These are phyloP conservation scores for Parazoanthus atlanticus DNA, from an alignment of 92 coral and sea anemone genomes.

Conservation along the genomic window DNA sequence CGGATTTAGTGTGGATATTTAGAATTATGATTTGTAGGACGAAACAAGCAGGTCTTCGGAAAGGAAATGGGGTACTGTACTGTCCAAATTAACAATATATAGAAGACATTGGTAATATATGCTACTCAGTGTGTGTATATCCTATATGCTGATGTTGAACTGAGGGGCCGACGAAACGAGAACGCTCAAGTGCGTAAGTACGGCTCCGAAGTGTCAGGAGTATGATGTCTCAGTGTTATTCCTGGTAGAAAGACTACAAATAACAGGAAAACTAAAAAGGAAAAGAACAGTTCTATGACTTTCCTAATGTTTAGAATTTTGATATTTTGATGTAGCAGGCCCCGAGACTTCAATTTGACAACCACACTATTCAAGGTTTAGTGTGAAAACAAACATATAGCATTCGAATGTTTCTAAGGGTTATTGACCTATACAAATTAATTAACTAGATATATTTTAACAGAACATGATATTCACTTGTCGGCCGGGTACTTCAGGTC, in stretches of 20 bases:
- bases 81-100: not conserved
- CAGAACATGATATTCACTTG: too few relatives aligned
- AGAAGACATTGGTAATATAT: not conserved
- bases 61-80: not conserved
- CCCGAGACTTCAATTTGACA: not conserved
- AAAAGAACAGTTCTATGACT: not conserved
- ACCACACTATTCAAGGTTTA: not conserved
- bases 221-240: too few relatives aligned
- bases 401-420: not conserved
- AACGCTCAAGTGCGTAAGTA: not conserved
- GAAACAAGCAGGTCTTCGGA: not conserved
- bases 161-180: not conserved
- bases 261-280: not conserved
- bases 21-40: not conserved
- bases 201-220: not conserved
- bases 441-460: not conserved
- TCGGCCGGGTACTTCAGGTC: too few relatives aligned
- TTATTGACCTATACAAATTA: not conserved
- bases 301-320: too few relatives aligned
- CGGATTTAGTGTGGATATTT: constrained; percentile 1
- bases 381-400: not conserved
- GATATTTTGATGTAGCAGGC: too few relatives aligned
- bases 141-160: too few relatives aligned
- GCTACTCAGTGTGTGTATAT: not conserved
- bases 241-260: not conserved